Percentiles rank a stretch among this genome's conserved stretches.
Evolutionary conservation across 2,113 vertebrate species (phyloP).

Genomic region (Stigmatopora nigra): DNA sequence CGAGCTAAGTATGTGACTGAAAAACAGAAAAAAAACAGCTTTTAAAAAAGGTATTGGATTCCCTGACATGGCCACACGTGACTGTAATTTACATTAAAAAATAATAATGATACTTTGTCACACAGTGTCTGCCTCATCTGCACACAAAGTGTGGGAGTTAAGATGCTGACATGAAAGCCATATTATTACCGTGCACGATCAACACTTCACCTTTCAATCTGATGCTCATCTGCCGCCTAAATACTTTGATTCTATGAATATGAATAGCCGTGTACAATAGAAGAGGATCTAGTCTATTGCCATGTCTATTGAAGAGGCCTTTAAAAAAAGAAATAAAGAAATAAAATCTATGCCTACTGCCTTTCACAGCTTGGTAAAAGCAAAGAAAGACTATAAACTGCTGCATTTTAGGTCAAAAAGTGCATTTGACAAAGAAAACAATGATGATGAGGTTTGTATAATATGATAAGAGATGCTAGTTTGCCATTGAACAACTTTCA

Average conservation of each 20-base stretch:
- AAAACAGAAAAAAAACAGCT: conserved; percentile 30
- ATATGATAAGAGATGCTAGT: not conserved
- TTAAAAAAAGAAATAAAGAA: conserved; percentile 31
- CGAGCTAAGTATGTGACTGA: conserved; percentile 24
- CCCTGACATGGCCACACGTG: conserved; percentile 34
- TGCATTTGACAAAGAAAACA: not conserved
- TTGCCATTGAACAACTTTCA: no score
- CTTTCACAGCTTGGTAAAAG: conserved; percentile 47
- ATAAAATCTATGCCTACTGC: conserved; percentile 35
- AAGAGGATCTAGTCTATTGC: conserved; percentile 61
- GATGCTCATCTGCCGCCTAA: conserved; percentile 65
- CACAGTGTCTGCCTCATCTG: conserved; percentile 45
- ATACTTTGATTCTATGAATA: conserved; percentile 68
- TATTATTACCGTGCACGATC: conserved; percentile 59
- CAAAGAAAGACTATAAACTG: conserved; percentile 42
- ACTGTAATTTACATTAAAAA: conserved; percentile 43
- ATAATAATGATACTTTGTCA: conserved; percentile 50
- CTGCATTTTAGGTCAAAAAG: not conserved
- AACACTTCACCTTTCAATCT: conserved; percentile 52
- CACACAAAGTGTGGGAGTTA: conserved; percentile 56
- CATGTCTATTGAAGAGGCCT: conserved; percentile 37
- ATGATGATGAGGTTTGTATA: not conserved
- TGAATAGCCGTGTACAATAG: conserved; percentile 58
- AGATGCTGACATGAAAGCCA: conserved; percentile 60
- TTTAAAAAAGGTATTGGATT: conserved; percentile 46